Conservation (phyloP, 2,113 vertebrate species). For the Forbesichthys agassizii region DNA sequence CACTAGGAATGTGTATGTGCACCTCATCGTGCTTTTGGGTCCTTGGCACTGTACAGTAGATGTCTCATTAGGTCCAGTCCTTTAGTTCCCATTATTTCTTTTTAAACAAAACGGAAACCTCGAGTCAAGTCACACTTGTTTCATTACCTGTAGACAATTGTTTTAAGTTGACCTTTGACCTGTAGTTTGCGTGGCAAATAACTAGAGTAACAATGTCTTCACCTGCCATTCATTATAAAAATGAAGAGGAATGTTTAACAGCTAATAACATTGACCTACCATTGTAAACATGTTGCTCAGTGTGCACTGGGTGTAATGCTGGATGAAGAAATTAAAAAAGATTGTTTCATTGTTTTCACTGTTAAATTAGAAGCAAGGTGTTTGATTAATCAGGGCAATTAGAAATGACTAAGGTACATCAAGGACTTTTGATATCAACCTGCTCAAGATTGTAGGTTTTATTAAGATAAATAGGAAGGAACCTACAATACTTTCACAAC, state of each 20-base stretch:
- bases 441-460: too few relatives aligned
- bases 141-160: constrained; percentile 16
- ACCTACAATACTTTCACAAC: too few relatives aligned
- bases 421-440: not conserved
- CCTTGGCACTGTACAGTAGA: constrained; percentile 70
- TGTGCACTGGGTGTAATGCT: constrained; percentile 83
- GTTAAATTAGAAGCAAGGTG: not conserved
- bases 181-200: constrained; percentile 56
- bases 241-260: constrained; percentile 49
- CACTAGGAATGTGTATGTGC: constrained; percentile 41
- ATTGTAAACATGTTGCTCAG: constrained; percentile 76
- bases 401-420: constrained; percentile 1
- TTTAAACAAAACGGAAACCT: constrained; percentile 33
- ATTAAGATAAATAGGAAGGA: too few relatives aligned
- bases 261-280: constrained; percentile 68
- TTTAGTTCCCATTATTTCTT: constrained; percentile 19
- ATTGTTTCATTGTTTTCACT: constrained; percentile 51
- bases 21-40: constrained; percentile 26
- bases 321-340: constrained; percentile 76
- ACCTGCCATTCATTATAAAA: constrained; percentile 73
- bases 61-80: constrained; percentile 37
- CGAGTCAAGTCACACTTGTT: constrained; percentile 14
- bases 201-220: constrained; percentile 63
- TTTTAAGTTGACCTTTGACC: constrained; percentile 34
- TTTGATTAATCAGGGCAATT: not conserved